Evolutionary conservation across 2,888 invertebrate genomes (phyloP), one percentile per base, ranked within the genome.

Genomic region (Andrena praecox): DNA sequence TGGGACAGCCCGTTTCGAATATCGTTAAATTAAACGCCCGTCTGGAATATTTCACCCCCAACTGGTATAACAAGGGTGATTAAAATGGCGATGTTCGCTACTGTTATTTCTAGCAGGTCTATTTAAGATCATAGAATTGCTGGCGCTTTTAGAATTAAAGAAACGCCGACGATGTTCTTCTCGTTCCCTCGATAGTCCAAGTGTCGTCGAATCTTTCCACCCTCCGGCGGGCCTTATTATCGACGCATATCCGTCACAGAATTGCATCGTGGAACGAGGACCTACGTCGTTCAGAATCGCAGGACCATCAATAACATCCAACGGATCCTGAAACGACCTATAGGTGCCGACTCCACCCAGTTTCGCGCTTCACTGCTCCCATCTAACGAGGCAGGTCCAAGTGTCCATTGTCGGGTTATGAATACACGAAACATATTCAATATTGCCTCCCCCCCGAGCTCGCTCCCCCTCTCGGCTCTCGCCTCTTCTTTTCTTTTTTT

Each of bases 351-450:
- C 90, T 92, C 91, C 91, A 89, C 91, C 91, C 91, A 90, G 88
- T 89, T 89, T 87, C 86, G 87, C 91, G 85, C 90, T 89, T 90
- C 88, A 85, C 84, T 86, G 90, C 86, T 82, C 88, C 82, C 89
- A 81, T 85, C 87, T 90, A 90, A 91, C 90, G 85, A 90, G 91
- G 89, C 88, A 90, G 89, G 87, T 89, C 90, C 90, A 89, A 91
- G 90, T 90, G 90, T 86, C 89, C 86, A 91, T 91, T 91, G 90
- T 91, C 80, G 87, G 80, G 84, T 89, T 87, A 91, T 91, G 92
- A 92, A 92, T 92, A 91, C 90, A 81, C 78, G 89, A 90, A 89
- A 87, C 89, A 89, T 85, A 80, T 88, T 88, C 85, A 71, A 82
- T 80, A 67, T 76, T 63, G 54, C 24, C 16, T 29, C 52, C 10